Evolutionary conservation across 2,113 vertebrate genomes (phyloP), one percentile per base, ranked within the genome.

Genomic region (Seriola dumerili): DNA sequence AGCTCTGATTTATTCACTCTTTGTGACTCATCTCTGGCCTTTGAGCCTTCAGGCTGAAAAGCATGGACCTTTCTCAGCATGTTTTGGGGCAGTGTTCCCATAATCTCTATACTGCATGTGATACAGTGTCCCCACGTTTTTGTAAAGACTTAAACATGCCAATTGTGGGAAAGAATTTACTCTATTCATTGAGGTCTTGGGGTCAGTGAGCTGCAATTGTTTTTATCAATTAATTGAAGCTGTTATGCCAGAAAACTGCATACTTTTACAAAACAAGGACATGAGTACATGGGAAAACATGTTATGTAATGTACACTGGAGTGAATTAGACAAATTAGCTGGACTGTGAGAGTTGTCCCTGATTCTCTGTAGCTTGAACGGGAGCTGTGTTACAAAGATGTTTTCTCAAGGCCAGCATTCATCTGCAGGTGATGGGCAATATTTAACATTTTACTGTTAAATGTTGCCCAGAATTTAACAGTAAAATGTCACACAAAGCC

Each of bases 111-210:
- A 61, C 70, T 78, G 29, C 29, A 25, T n/a, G 61, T 75, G 50
- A 25, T 54, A 80, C n/a, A 46, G 34, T 32, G 59, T 23, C 23
- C 59, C 48, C 38, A 38, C 10, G 36, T 82, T 77, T 84, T 69
- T 1, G 21, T 78, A 74, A 74, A 52, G 38, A 78, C 72, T 75
- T 29, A 83, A 85, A 67, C 58, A 59, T 85, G 83, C 46, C 58
- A 79, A 82, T 86, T 75, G 81, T 93, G 94, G 87, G 93, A 95
- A 94, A 92, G 81, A 92, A 89, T 89, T 50, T 54, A 44, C 77
- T 44, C 58, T 62, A 78, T 84, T 85, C 54, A 72, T 61, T 40
- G 72, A 80, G 80, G 89, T 80, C 87, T 83, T 58, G 44, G 57
- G 85, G 85, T 88, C 83, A 89, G 78, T 59, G 40, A 69, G 44